Conservation (phyloP, 1,140 invertebrate genomes). For the Babylonia areolata region DNA sequence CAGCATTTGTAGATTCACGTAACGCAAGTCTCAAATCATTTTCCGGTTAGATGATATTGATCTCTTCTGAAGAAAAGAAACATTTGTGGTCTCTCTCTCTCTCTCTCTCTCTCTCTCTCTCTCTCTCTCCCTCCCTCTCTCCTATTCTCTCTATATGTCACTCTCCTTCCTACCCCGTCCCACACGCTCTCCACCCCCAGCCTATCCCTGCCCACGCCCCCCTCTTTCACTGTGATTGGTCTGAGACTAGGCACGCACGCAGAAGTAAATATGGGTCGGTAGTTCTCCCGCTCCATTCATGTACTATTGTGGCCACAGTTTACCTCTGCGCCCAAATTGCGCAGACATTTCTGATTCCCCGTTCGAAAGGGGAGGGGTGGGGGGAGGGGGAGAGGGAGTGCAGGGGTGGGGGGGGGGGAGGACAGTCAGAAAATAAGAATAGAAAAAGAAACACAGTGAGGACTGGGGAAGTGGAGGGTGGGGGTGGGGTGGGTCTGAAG, state of each 20-base stretch:
- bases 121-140: constrained; percentile 14
- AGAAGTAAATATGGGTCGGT: constrained; percentile 23
- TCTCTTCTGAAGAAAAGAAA: too few relatives aligned
- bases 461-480: too few relatives aligned
- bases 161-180: neutral
- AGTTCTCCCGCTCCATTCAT: too few relatives aligned
- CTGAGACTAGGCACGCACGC: neutral
- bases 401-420: too few relatives aligned
- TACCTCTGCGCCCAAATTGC: neutral
- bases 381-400: too few relatives aligned
- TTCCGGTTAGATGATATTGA: too few relatives aligned
- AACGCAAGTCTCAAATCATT: too few relatives aligned
- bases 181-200: neutral
- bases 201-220: neutral
- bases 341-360: constrained; percentile 9
- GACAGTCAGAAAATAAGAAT: too few relatives aligned
- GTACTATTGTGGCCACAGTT: too few relatives aligned
- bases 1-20: too few relatives aligned
- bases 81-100: neutral
- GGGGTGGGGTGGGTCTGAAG: too few relatives aligned
- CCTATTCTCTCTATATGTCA: neutral
- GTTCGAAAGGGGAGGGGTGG: neutral
- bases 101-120: constrained; percentile 19
- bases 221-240: neutral
- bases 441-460: too few relatives aligned